Conservation (phyloP, 1,140 invertebrate species). For the Chrysoperla carnea region DNA sequence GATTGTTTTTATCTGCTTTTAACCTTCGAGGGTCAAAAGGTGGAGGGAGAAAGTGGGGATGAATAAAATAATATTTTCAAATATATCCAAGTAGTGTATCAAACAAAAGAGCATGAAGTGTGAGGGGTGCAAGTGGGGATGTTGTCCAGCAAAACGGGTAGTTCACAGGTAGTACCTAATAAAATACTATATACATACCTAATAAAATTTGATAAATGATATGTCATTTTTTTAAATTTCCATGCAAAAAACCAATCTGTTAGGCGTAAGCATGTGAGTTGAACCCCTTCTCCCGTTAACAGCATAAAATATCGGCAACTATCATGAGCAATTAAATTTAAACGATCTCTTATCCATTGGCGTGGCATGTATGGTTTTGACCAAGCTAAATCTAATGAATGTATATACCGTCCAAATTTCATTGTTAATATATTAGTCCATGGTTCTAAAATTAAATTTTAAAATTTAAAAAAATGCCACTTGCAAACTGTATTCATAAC, state of each 20-base stretch:
- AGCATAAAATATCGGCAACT: neutral
- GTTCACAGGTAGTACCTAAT: no score
- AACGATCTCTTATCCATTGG: neutral
- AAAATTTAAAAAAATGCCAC: no score
- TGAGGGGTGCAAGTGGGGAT: no score
- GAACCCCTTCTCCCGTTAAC: neutral
- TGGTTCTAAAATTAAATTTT: neutral
- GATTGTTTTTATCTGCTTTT: no score
- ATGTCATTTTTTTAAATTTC: neutral
- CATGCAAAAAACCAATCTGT: neutral
- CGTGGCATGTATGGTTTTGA: neutral
- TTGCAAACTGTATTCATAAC: no score
- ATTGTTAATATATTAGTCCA: neutral
- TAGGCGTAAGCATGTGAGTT: neutral
- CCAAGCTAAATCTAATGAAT: neutral
- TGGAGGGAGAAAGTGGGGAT: no score
- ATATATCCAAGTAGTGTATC: no score
- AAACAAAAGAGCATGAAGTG: no score
- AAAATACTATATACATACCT: neutral
- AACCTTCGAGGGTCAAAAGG: no score
- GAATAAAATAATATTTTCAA: no score
- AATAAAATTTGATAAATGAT: neutral
- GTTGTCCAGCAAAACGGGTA: no score
- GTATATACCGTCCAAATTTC: neutral
- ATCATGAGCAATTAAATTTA: neutral